Evolutionary conservation across 2,888 invertebrate species (phyloP).

Genomic region (Sericinus montela): DNA sequence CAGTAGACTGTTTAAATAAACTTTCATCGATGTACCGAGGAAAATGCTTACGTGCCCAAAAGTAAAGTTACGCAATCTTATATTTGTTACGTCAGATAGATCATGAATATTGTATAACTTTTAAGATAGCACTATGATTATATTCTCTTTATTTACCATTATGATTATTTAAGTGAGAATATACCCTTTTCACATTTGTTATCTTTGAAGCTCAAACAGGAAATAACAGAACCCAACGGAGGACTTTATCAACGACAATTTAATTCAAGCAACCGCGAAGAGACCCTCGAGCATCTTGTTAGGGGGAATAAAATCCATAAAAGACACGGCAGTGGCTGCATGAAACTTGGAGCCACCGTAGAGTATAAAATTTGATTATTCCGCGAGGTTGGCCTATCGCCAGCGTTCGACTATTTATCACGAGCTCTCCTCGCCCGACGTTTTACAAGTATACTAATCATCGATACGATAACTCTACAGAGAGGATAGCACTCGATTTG

Average conservation of each 20-base stretch:
- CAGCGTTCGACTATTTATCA: conserved; percentile 74
- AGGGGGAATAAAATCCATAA: conserved; percentile 74
- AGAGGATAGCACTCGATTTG: conserved; percentile 30
- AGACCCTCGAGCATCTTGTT: conserved; percentile 67
- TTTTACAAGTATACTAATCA: conserved; percentile 76
- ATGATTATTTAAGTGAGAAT: conserved; percentile 6
- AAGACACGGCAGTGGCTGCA: conserved; percentile 62
- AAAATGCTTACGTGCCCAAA: not conserved
- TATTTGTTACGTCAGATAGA: not conserved
- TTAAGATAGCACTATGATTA: not conserved
- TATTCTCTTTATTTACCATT: too few species aligned
- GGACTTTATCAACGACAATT: conserved; percentile 72
- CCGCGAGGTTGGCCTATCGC: conserved; percentile 78
- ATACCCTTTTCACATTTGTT: conserved; percentile 29
- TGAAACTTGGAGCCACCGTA: conserved; percentile 49
- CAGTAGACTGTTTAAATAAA: conserved; percentile 69
- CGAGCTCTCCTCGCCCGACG: conserved; percentile 60
- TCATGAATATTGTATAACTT: not conserved
- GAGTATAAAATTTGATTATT: conserved; percentile 76
- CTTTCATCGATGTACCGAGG: conserved; percentile 19
- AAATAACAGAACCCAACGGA: conserved; percentile 51
- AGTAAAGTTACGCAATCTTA: not conserved
- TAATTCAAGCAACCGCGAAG: conserved; percentile 69
- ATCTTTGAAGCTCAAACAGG: conserved; percentile 36
- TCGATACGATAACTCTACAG: conserved; percentile 47